Base-by-base conservation (phyloP, 1,140 invertebrate genomes). In the Dolichoris vasculosae region DNA sequence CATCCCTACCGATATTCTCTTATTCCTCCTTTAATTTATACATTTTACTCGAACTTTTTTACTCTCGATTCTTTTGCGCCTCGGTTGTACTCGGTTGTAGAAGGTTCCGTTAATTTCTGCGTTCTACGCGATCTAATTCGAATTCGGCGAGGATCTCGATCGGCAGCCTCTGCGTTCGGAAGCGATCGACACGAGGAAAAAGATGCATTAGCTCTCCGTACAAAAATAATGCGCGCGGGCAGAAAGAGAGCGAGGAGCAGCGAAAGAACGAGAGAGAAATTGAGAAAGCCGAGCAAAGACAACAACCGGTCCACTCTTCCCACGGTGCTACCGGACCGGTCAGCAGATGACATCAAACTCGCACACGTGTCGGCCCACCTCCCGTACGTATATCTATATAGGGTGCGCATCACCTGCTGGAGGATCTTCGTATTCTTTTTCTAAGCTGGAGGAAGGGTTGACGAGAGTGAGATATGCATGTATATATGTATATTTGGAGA, bases 281-380 rank as follows among this genome's bases (percentile, higher is more conserved):
- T 71, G 32, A 26, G 77, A 80, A 84, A 83, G 83, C 73, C 15
- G 26, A 84, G 84, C 40, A 38, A 40, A 48, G n/a, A 69, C 63
- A 38, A 79, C 40, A 78, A 84, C 84, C 86, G 82, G 87, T 87
- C 79, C 26, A 75, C 40, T 89, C 91, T 91, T 91, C 91, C 90
- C 91, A 91, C 91, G 90, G 91, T 91, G 89, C 88, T 89, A 88
- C 91, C 87, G 88, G 88, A 90, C 90, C 88, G 90, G 91, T 90
- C 89, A 90, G 88, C 90, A 91, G 88, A 91, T 90, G 91, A 91
- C 89, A 90, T 89, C 88, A 88, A 88, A 90, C 88, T 83, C 88
- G 87, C 89, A 89, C 88, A 90, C 90, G 89, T 88, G 88, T 88
- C 88, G 75, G 48, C 80, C 76, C 76, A 51, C 76, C 76, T 51